Evolutionary conservation across 1,140 invertebrate species (phyloP), one percentile per base, ranked within the genome.

Genomic region (Saxidomus purpurata): DNA sequence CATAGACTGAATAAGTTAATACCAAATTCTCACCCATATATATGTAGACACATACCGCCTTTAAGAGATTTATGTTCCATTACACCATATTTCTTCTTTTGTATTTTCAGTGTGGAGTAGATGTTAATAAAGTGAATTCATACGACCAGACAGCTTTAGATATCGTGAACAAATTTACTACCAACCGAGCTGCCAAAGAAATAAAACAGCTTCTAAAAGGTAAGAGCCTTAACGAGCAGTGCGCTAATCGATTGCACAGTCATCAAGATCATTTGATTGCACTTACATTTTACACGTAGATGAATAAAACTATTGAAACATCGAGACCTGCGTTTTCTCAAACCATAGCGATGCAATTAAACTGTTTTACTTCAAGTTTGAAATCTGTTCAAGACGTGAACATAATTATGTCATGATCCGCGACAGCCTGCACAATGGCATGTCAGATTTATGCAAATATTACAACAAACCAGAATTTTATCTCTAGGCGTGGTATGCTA

Each of bases 141-240:
- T 96, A 96, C 89, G 95, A 96, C 87, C 96, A 96, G 88, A 96
- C 96, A 22, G 96, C 96, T 8, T 90, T 96, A 87, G 96, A 96
- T 91, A 96, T 96, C 36, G 96, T 96, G 25, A 95, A 95, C 71
- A 96, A 95, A 82, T 96, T 96, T 87, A 96, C 96, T n/a, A 92
- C 94, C 3, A 93, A 93, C 25, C 91, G 93, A 63, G 95, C 94
- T 15, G 95, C 94, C 36, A 96, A 95, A 90, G 96, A 96, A 89
- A 96, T 96, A 71, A 96, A 96, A 89, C 93, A 95, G 22, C 82
- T 96, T 11, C 92, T 96, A 3, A 96, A 96, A 96, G 96, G 96
- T 96, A 94, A 91, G 90, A 43, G 43, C 4, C 43, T 43, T 43
- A 4, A 43, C 4, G 43, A 43, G 6, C 43, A 43, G 43, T 43